These are phyloP conservation scores for Malachius bipustulatus DNA, from an alignment of 2,888 invertebrate genomes.

Conservation along the genomic window DNA sequence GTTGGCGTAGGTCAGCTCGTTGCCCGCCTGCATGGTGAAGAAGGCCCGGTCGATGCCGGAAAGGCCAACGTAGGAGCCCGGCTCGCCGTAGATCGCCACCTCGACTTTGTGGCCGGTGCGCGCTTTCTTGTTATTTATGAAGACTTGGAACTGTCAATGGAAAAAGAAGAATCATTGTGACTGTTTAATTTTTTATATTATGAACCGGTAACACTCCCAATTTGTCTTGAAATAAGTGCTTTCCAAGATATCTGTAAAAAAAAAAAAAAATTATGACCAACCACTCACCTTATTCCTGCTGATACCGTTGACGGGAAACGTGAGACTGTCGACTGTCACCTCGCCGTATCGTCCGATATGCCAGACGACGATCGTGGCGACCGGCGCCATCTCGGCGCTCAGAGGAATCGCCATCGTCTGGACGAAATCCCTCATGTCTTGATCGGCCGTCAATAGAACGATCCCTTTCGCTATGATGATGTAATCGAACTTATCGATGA, in stretches of 20 bases:
- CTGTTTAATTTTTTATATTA: too few relatives aligned
- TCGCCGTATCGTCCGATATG: slow-evolving; percentile 71
- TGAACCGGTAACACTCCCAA: too few relatives aligned
- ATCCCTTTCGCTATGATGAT: slow-evolving; percentile 88
- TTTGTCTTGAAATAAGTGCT: too few relatives aligned
- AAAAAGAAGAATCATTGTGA: too few relatives aligned
- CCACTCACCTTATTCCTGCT: slow-evolving; percentile 69
- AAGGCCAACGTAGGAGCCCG: slow-evolving; percentile 87
- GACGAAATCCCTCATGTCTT: slow-evolving; percentile 67
- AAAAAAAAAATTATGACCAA: too few relatives aligned
- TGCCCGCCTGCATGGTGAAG: slow-evolving; percentile 87
- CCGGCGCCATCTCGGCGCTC: slow-evolving; percentile 86
- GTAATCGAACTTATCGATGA: slow-evolving; percentile 80
- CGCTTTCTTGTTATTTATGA: slow-evolving; percentile 85
- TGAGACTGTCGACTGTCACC: slow-evolving; percentile 83
- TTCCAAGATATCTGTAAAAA: too few relatives aligned
- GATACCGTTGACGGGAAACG: slow-evolving; percentile 94
- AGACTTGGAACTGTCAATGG: slow-evolving; percentile 61
- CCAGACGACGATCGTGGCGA: slow-evolving; percentile 82
- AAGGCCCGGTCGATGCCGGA: slow-evolving; percentile 83
- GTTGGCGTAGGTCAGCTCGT: slow-evolving; percentile 78
- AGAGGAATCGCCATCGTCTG: slow-evolving; percentile 72
- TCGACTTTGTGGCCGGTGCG: slow-evolving; percentile 88
- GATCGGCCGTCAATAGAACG: slow-evolving; percentile 71
- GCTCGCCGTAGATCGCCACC: slow-evolving; percentile 86